phyloP scores from a whole-genome alignment of 2,888 invertebrate genomes.

The Sinodicranocentrus sp. region DNA sequence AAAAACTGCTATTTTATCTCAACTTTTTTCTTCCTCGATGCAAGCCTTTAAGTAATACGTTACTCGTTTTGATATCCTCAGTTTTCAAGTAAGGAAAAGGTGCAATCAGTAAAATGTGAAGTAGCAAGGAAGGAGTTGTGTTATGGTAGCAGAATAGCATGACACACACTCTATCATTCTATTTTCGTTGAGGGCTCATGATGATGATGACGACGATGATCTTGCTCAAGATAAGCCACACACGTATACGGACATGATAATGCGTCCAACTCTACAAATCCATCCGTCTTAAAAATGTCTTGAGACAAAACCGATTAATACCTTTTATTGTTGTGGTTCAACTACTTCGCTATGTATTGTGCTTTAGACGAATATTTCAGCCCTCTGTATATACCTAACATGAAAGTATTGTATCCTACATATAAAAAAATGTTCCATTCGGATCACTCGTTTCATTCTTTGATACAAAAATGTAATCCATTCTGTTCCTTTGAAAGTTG shows the following conservation, averaged over 20 bases:
- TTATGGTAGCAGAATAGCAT: constrained; percentile 3
- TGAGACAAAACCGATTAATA: constrained; percentile 9
- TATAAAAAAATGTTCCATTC: too few species aligned
- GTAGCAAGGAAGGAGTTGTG: background rate
- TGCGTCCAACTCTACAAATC: background rate
- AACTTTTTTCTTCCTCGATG: too few species aligned
- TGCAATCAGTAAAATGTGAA: background rate
- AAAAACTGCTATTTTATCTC: too few species aligned
- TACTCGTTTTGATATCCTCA: too few species aligned
- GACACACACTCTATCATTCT: constrained; percentile 40
- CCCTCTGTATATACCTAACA: too few species aligned
- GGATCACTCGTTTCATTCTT: too few species aligned
- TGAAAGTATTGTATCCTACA: too few species aligned
- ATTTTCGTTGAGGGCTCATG: constrained; percentile 21
- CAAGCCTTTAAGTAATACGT: too few species aligned
- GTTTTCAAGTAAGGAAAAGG: too few species aligned
- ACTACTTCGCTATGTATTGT: too few species aligned
- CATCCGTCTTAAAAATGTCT: constrained; percentile 12
- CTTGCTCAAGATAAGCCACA: constrained; percentile 21
- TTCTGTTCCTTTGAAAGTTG: background rate
- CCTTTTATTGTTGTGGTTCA: constrained; percentile 5
- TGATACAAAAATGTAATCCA: too few species aligned
- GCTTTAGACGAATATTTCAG: too few species aligned
- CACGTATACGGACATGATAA: constrained; percentile 4
- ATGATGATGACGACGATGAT: constrained; percentile 37